These are phyloP conservation scores for Leistus spinibarbis DNA, from an alignment of 2,888 invertebrate species.

Conservation along the genomic window DNA sequence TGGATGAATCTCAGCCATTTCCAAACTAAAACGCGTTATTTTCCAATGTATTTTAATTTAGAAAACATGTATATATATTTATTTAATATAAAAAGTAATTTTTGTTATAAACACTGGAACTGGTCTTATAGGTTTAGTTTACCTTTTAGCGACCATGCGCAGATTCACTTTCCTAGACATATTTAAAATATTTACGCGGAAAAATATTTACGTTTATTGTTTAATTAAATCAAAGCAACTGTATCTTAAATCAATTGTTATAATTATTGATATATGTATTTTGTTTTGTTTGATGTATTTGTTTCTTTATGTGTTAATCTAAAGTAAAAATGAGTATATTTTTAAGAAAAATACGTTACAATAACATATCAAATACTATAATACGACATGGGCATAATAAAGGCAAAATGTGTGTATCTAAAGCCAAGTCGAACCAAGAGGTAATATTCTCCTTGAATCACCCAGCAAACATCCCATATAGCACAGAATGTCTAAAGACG, in stretches of 20 bases:
- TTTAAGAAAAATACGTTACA: background rate
- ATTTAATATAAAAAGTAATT: no score
- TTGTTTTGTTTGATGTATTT: background rate
- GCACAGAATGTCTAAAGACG: no score
- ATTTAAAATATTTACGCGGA: background rate
- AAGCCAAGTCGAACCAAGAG: background rate
- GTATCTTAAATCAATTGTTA: background rate
- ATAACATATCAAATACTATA: background rate
- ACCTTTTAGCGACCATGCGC: background rate
- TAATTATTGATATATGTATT: no score
- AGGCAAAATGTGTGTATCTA: background rate
- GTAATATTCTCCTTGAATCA: no score
- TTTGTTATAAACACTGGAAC: background rate
- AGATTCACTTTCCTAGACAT: background rate
- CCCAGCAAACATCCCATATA: no score
- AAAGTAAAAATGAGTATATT: background rate
- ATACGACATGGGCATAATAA: background rate
- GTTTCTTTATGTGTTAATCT: background rate
- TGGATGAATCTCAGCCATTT: background rate
- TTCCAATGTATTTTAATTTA: background rate
- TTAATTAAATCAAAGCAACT: background rate
- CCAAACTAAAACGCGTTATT: background rate
- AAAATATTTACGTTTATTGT: background rate
- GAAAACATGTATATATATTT: background rate
- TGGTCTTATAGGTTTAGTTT: background rate